Conservation (phyloP, 1,140 invertebrate species). For the Heliconius himera region DNA sequence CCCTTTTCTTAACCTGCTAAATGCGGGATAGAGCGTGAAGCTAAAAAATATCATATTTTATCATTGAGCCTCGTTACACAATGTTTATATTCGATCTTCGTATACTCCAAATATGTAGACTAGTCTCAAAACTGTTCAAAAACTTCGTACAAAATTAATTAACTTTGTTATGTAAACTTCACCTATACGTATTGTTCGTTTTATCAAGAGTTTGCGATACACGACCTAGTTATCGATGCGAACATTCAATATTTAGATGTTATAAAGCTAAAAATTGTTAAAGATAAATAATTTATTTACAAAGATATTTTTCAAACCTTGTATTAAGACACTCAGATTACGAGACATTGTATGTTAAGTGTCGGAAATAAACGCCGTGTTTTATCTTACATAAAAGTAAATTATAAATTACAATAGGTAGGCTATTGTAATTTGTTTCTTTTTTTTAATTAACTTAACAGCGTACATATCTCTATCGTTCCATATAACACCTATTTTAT, state of each 20-base stretch:
- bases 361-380: too few relatives aligned
- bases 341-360: too few relatives aligned
- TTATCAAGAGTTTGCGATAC: not conserved
- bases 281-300: not conserved
- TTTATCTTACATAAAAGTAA: too few relatives aligned
- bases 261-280: not conserved
- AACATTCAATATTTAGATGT: not conserved
- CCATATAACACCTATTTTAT: too few relatives aligned
- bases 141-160: conserved; percentile 1
- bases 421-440: too few relatives aligned
- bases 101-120: not conserved
- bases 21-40: too few relatives aligned
- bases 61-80: not conserved
- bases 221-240: not conserved
- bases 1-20: too few relatives aligned
- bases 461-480: too few relatives aligned
- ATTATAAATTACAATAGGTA: too few relatives aligned
- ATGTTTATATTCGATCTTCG: not conserved
- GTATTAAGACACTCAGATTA: too few relatives aligned
- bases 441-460: too few relatives aligned
- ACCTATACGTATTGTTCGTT: conserved; percentile 1
- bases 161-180: conserved; percentile 4
- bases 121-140: not conserved
- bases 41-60: too few relatives aligned
- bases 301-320: not conserved